Percentiles rank a stretch among this genome's conserved stretches.
These are phyloP conservation scores for Melanotaenia boesemani DNA, from an alignment of 2,797 vertebrate genomes.

Conservation along the genomic window DNA sequence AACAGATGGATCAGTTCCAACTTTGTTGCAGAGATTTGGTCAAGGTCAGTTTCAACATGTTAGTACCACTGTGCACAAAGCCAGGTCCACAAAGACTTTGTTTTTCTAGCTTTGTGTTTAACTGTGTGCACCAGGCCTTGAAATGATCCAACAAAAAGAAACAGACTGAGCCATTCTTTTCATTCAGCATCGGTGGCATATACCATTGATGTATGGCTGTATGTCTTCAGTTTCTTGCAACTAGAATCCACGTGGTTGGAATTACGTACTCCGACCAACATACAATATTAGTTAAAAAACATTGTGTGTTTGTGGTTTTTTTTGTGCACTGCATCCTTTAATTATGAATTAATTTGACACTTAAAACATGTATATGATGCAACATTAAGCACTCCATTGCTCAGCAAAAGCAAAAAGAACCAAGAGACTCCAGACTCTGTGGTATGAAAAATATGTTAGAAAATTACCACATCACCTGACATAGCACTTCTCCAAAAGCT, in stretches of 20 bases:
- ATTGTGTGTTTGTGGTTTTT: neutral
- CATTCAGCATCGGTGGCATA: neutral
- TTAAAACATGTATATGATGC: neutral
- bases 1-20: neutral
- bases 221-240: neutral
- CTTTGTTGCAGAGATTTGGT: neutral
- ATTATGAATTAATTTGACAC: neutral
- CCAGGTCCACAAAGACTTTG: neutral
- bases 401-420: neutral
- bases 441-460: conserved; percentile 18
- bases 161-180: neutral
- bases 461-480: conserved; percentile 48
- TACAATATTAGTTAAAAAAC: neutral
- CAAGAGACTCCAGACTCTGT: conserved; percentile 1
- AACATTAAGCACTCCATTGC: neutral
- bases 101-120: neutral
- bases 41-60: conserved; percentile 1
- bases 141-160: neutral
- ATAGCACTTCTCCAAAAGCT: conserved; percentile 24
- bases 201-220: neutral
- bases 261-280: neutral
- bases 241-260: neutral
- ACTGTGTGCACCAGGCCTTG: neutral
- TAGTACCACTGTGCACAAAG: too few species aligned
- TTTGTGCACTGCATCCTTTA: neutral